Evolutionary conservation across 2,797 vertebrate species (phyloP).

Genomic region (Chelidonichthys spinosus): DNA sequence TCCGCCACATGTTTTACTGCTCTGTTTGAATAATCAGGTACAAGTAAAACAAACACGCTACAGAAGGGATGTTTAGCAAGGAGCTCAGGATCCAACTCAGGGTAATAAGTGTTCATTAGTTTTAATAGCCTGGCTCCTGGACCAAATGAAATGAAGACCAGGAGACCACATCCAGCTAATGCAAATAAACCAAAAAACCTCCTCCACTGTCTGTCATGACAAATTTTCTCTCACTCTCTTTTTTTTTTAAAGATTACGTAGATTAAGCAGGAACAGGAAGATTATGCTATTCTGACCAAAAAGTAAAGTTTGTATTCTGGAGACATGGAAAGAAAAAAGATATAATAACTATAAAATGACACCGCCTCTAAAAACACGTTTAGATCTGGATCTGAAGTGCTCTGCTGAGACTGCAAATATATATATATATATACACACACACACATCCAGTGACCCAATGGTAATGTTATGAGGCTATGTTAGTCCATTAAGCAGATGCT

Average conservation of each 20-base stretch:
- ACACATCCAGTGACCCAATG: conserved; percentile 31
- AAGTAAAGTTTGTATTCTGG: conserved; percentile 36
- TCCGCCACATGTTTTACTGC: conserved; percentile 75
- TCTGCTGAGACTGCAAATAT: conserved; percentile 2
- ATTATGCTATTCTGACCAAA: conserved; percentile 23
- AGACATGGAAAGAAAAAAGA: conserved; percentile 20
- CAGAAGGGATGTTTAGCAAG: conserved; percentile 77
- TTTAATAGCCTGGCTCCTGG: conserved; percentile 78
- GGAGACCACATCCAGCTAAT: conserved; percentile 73
- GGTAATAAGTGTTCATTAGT: conserved; percentile 82
- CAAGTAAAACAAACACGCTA: conserved; percentile 82
- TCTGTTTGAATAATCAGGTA: conserved; percentile 82
- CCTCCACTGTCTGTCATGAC: conserved; percentile 61
- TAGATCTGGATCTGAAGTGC: not conserved
- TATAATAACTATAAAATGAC: not conserved
- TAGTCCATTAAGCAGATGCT: conserved; percentile 57
- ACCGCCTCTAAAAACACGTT: not conserved
- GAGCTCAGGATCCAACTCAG: conserved; percentile 71
- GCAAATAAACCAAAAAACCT: conserved; percentile 73
- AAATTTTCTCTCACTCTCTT: conserved; percentile 22
- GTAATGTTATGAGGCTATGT: conserved; percentile 43
- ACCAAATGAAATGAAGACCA: conserved; percentile 75
- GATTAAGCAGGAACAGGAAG: conserved; percentile 26
- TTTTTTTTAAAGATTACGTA: conserved; percentile 44
- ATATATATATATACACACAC: conserved; percentile 13